A percentile compares a stretch with the other conserved stretches of the same genome.
Conservation (phyloP, 2,113 vertebrate genomes). For the Muscicapa adusta region DNA sequence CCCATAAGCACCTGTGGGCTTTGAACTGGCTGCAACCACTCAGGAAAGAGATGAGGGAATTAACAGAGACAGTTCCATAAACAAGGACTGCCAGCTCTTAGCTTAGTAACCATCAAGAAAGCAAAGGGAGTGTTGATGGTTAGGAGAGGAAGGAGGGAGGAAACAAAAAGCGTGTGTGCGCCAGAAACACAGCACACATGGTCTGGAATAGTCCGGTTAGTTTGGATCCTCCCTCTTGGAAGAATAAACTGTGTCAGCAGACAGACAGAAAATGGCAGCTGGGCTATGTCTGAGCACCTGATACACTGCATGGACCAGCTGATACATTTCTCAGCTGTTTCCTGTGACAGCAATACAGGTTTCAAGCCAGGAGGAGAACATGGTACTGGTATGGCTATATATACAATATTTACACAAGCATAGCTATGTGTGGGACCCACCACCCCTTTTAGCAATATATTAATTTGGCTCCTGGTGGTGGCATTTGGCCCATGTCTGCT, state of each 20-base stretch:
- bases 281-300: neutral
- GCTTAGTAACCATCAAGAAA: neutral
- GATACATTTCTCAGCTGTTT: neutral
- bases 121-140: neutral
- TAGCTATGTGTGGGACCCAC: accelerated
- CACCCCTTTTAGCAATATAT: accelerated
- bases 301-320: accelerated
- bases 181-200: accelerated
- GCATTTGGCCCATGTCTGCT: neutral
- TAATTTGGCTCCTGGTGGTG: neutral
- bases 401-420: neutral
- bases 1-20: neutral
- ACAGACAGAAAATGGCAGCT: neutral
- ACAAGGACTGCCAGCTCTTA: neutral
- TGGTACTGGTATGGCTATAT: neutral
- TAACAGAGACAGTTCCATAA: neutral
- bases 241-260: neutral
- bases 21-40: neutral
- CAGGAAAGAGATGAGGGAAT: neutral
- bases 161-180: neutral
- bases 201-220: neutral
- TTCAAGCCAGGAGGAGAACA: neutral
- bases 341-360: accelerated
- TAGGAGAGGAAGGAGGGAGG: neutral
- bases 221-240: neutral